Evolutionary conservation across 2,113 vertebrate species (phyloP), one percentile per base, ranked within the genome.

Genomic region (Rhadina sibilatrix): DNA sequence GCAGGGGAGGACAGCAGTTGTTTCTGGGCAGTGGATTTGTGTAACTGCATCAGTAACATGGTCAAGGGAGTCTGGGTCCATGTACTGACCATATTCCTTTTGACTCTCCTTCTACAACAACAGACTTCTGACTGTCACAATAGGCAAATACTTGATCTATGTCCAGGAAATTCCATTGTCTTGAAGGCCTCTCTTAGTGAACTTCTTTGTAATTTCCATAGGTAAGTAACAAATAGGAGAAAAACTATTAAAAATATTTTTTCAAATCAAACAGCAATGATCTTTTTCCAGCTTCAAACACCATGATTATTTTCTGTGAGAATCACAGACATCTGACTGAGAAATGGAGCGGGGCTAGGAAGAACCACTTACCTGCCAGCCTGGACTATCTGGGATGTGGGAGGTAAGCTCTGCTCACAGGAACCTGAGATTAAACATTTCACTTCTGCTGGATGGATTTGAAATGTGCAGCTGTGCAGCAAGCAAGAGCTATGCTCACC

Each of bases 21-120:
- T 30, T 84, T n/a, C 63, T 63, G 38, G 42, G 28, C 27, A 33
- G 30, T 35, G 24, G 6, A 42, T 65, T 16, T 17, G 13, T 25
- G 11, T 22, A 65, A 38, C 52, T 38, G 37, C 0, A 0, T 30
- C 47, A 68, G 18, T 27, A 57, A 24, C 13, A 13, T 0, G 0
- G 35, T 37, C 7, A 30, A 3, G 4, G 8, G 12, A 57, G 12
- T 33, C 14, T n/a, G 63, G 30, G 4, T 63, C 12, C 35, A 4
- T 11, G 9, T 12, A 3, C 17, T 81, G 28, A 42, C 9, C 11
- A 1, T 37, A 50, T 54, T 61, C 15, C 11, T 28, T 56, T 59
- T 35, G 19, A 37, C 17, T 69, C 42, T 70, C 4, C 20, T 57
- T 23, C 79, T 46, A 14, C 49, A 31, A 7, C n/a, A 25, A 23